A percentile compares a stretch with the other conserved stretches of the same genome.
These are phyloP conservation scores for Paramacrobiotus metropolitanus DNA, from an alignment of 1,140 invertebrate species.

Conservation along the genomic window DNA sequence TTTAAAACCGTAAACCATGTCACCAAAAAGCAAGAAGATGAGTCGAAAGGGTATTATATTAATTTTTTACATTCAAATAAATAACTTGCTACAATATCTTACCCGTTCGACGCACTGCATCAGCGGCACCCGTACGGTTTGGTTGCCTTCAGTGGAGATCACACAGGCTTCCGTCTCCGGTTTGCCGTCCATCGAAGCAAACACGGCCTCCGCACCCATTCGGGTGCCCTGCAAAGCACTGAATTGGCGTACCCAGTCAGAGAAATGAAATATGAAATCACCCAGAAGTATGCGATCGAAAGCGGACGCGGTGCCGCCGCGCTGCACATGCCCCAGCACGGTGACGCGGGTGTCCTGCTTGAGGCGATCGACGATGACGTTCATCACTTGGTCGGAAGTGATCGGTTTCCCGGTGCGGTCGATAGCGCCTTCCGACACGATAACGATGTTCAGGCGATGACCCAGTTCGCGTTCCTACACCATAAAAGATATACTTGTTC, in stretches of 20 bases:
- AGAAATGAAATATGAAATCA: conserved; percentile 2
- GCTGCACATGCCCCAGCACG: conserved; percentile 87
- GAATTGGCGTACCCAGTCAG: neutral
- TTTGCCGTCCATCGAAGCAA: conserved; percentile 89
- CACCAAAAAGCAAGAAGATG: conserved; percentile 1
- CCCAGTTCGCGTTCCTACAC: conserved; percentile 60
- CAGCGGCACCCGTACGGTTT: conserved; percentile 77
- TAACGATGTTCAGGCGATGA: conserved; percentile 90
- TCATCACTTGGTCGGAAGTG: conserved; percentile 61
- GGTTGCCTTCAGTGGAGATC: conserved; percentile 91
- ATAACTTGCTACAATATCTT: conserved; percentile 16
- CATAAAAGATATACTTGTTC: no score
- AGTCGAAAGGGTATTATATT: no score
- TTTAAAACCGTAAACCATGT: no score
- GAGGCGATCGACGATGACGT: conserved; percentile 54
- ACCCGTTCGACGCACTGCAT: conserved; percentile 87
- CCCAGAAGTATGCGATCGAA: conserved; percentile 86
- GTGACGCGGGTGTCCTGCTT: conserved; percentile 93
- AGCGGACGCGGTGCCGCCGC: conserved; percentile 93
- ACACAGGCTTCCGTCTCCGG: conserved; percentile 74
- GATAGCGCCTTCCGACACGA: conserved; percentile 92
- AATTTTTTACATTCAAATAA: no score
- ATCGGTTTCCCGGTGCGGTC: conserved; percentile 79
- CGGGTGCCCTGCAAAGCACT: conserved; percentile 50
- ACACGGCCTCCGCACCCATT: conserved; percentile 97